A percentile compares a stretch with the other conserved stretches of the same genome.
Conservation (phyloP, 2,888 invertebrate genomes). For the Pachydiplax longipennis region DNA sequence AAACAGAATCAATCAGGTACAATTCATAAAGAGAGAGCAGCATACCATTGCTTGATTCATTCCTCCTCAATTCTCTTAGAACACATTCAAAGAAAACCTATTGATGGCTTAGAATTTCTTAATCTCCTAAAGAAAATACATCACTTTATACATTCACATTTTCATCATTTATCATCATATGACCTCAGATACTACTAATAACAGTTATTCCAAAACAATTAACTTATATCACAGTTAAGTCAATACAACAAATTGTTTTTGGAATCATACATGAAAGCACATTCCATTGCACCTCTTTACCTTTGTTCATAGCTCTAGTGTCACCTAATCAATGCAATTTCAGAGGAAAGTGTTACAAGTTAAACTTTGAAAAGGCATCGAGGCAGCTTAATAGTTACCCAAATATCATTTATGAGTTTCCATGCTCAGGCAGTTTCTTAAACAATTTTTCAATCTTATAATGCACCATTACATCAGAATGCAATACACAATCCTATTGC, state of each 20-base stretch:
- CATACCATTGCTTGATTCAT: slow-evolving; percentile 38
- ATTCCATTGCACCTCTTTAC: slow-evolving; percentile 38
- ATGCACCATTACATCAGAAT: slow-evolving; percentile 22
- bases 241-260: slow-evolving; percentile 44
- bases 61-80: slow-evolving; percentile 23
- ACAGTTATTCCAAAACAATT: slow-evolving; percentile 44
- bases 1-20: slow-evolving; percentile 44
- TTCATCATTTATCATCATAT: slow-evolving; percentile 35
- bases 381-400: slow-evolving; percentile 36
- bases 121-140: slow-evolving; percentile 36
- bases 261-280: slow-evolving; percentile 43
- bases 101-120: slow-evolving; percentile 31
- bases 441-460: background rate
- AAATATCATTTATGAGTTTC: slow-evolving; percentile 3
- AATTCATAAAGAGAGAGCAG: slow-evolving; percentile 43
- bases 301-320: slow-evolving; percentile 32
- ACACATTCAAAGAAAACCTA: slow-evolving; percentile 34
- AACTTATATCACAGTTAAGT: slow-evolving; percentile 44
- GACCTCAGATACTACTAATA: slow-evolving; percentile 21
- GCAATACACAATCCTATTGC: slow-evolving; percentile 3
- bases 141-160: slow-evolving; percentile 16
- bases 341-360: slow-evolving; percentile 4
- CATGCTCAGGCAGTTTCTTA: slow-evolving; percentile 21
- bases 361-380: slow-evolving; percentile 32
- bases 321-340: slow-evolving; percentile 37